Percentiles rank a stretch among this genome's conserved stretches.
These are phyloP conservation scores for Galeopsomyia nigrocyanea DNA, from an alignment of 2,888 invertebrate species.

Conservation along the genomic window DNA sequence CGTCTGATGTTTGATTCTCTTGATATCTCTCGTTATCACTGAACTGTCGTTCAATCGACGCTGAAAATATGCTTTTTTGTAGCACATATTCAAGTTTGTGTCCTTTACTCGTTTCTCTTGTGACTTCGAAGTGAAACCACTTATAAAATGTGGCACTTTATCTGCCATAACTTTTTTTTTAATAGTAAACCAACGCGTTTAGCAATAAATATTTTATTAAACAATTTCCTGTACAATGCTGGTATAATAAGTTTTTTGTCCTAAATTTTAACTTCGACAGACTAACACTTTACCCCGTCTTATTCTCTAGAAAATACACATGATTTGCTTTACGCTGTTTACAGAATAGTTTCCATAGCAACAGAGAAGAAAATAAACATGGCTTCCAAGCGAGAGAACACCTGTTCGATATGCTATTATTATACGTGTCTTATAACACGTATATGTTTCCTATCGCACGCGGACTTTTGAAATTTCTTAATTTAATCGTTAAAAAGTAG, in stretches of 20 bases:
- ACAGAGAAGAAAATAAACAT: slow-evolving; percentile 14
- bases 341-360: slow-evolving; percentile 37
- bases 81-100: slow-evolving; percentile 34
- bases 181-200: not conserved
- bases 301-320: not conserved
- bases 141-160: slow-evolving; percentile 39
- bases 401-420: not conserved
- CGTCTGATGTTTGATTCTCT: slow-evolving; percentile 24
- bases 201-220: slow-evolving; percentile 5
- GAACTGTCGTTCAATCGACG: slow-evolving; percentile 45
- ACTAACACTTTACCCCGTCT: not conserved
- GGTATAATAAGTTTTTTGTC: not conserved
- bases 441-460: not conserved
- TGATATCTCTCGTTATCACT: slow-evolving; percentile 42
- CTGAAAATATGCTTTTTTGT: slow-evolving; percentile 40
- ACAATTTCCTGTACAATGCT: slow-evolving; percentile 16
- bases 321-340: slow-evolving; percentile 24
- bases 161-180: slow-evolving; percentile 20
- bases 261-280: slow-evolving; percentile 2
- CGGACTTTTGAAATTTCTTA: slow-evolving; percentile 22
- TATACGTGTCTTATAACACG: not conserved
- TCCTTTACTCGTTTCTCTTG: slow-evolving; percentile 32
- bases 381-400: not conserved
- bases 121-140: slow-evolving; percentile 31
- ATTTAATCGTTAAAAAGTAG: not conserved